phyloP scores from a whole-genome alignment of 2,888 invertebrate species.

The Calephelis perditalis region DNA sequence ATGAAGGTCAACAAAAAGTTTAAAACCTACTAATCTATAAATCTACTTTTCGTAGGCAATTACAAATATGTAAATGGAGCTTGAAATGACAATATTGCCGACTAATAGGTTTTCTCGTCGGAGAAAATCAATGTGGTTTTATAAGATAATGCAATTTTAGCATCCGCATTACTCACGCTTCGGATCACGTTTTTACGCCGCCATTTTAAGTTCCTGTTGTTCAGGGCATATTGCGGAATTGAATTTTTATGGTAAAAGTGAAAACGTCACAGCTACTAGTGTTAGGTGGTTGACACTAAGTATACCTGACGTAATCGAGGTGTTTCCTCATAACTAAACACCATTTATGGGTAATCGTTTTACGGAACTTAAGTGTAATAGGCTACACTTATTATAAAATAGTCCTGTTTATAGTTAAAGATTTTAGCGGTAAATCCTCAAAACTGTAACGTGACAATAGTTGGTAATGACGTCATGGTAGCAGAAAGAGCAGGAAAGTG shows the following conservation, averaged over 20 bases:
- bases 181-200: constrained; percentile 53
- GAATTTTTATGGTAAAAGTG: constrained; percentile 63
- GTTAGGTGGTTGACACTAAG: constrained; percentile 29
- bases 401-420: too few species aligned
- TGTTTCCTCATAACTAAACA: constrained; percentile 21
- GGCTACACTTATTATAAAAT: too few species aligned
- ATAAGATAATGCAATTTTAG: constrained; percentile 27
- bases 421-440: too few species aligned
- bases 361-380: background rate
- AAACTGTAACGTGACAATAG: too few species aligned
- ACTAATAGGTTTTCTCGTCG: constrained; percentile 4
- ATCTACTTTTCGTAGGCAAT: background rate
- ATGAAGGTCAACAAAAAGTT: background rate
- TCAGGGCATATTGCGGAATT: constrained; percentile 46
- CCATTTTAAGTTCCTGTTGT: constrained; percentile 52
- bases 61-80: constrained; percentile 5
- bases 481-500: too few species aligned
- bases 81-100: constrained; percentile 9
- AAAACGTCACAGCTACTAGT: constrained; percentile 44
- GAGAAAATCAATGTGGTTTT: constrained; percentile 11
- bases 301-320: constrained; percentile 21
- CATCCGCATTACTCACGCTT: constrained; percentile 55
- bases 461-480: too few species aligned
- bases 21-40: background rate
- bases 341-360: background rate